Evolutionary conservation across 2,797 vertebrate species (phyloP).

Genomic region (Leptoclinus maculatus): DNA sequence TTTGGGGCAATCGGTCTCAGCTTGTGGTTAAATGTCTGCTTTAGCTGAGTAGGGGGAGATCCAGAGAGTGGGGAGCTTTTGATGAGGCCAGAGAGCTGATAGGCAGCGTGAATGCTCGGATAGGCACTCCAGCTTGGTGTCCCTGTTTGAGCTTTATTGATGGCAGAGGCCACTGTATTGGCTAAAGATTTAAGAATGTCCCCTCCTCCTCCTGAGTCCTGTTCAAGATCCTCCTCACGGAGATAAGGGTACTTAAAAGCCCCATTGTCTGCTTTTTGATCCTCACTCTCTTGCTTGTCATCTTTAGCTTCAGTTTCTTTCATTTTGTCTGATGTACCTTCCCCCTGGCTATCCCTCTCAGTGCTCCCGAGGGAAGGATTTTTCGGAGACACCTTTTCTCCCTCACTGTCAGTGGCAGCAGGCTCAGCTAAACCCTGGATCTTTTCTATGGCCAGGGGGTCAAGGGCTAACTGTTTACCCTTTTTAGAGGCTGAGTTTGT

Average conservation of each 20-base stretch:
- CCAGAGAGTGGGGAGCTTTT: conserved; percentile 88
- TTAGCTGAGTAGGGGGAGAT: conserved; percentile 92
- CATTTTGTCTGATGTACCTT: conserved; percentile 85
- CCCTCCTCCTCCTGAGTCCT: conserved; percentile 93
- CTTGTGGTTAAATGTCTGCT: conserved; percentile 93
- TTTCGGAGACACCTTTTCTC: conserved; percentile 86
- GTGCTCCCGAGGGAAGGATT: conserved; percentile 77
- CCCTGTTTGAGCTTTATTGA: conserved; percentile 99
- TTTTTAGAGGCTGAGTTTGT: conserved; percentile 99
- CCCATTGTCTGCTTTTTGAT: conserved; percentile 89
- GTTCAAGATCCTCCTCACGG: conserved; percentile 97
- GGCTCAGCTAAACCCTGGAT: conserved; percentile 93
- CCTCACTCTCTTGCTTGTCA: conserved; percentile 87
- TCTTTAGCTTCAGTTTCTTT: conserved; percentile 88
- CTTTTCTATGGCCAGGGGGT: conserved; percentile 96
- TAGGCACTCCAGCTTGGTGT: conserved; percentile 99
- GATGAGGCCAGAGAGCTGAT: conserved; percentile 95
- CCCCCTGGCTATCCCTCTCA: conserved; percentile 86
- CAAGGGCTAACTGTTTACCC: conserved; percentile 96
- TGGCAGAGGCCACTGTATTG: conserved; percentile 98
- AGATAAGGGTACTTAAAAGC: conserved; percentile 96
- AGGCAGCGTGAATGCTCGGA: conserved; percentile 98
- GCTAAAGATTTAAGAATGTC: conserved; percentile 99
- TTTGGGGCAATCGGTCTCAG: conserved; percentile 96
- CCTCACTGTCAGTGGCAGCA: conserved; percentile 84